Evolutionary conservation across 2,797 vertebrate species (phyloP).

Genomic region (Luscinia luscinia): DNA sequence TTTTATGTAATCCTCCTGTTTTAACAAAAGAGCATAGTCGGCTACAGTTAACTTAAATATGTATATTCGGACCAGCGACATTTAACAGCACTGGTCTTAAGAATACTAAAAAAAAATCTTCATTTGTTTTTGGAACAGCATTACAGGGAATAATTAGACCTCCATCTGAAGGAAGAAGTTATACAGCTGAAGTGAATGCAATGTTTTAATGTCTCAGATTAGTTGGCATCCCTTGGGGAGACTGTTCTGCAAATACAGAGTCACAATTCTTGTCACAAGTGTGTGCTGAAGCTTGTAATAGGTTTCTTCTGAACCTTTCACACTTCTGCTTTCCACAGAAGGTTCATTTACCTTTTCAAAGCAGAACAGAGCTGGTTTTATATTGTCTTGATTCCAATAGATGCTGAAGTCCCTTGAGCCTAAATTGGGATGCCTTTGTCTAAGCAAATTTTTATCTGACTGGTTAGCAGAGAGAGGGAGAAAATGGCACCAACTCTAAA

Average conservation of each 20-base stretch:
- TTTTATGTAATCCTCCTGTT: not conserved
- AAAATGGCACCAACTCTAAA: constrained; percentile 43
- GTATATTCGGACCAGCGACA: not conserved
- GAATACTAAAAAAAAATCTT: not conserved
- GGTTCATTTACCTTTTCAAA: constrained; percentile 78
- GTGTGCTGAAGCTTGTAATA: constrained; percentile 80
- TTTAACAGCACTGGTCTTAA: not conserved
- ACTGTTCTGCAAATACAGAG: constrained; percentile 72
- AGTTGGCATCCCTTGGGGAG: constrained; percentile 44
- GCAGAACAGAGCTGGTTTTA: constrained; percentile 78
- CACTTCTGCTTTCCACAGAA: constrained; percentile 78
- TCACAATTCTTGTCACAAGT: constrained; percentile 73
- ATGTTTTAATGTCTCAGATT: constrained; percentile 53
- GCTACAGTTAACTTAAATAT: not conserved
- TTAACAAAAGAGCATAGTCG: not conserved
- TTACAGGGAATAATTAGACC: not conserved
- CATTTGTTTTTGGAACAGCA: not conserved
- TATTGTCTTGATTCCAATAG: constrained; percentile 75
- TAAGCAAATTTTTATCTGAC: constrained; percentile 71
- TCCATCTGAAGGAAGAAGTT: not conserved
- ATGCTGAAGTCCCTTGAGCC: constrained; percentile 55
- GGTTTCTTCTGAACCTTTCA: constrained; percentile 80
- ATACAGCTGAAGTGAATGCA: constrained; percentile 28
- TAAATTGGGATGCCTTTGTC: constrained; percentile 53
- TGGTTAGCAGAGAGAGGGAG: constrained; percentile 53